phyloP scores from a whole-genome alignment of 2,888 invertebrate genomes.

The Minunthozetes semirufus region DNA sequence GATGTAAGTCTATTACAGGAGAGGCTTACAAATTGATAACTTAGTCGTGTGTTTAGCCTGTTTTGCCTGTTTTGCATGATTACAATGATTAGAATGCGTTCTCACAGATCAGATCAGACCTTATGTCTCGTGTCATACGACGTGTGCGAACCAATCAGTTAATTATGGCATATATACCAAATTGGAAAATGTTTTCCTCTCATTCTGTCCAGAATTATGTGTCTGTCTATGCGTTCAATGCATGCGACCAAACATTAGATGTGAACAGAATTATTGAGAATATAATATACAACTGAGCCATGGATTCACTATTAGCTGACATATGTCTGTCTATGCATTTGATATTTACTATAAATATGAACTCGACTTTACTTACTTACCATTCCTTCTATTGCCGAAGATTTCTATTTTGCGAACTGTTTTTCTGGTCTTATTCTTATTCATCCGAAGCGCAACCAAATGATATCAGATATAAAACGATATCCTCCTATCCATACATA shows the following conservation, averaged over 20 bases:
- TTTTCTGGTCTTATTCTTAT: background rate
- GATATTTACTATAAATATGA: background rate
- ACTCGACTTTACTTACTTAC: background rate
- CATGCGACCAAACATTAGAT: background rate
- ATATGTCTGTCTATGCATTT: background rate
- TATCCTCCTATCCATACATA: too few species aligned
- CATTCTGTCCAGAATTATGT: background rate
- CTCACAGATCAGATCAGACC: too few species aligned
- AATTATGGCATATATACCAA: conserved; percentile 11
- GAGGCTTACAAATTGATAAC: conserved; percentile 5
- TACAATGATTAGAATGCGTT: conserved; percentile 6
- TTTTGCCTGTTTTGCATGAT: background rate
- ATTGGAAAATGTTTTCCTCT: conserved; percentile 3
- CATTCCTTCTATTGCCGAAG: background rate
- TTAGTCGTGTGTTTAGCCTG: background rate
- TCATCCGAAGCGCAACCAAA: conserved; percentile 12
- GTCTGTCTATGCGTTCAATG: background rate
- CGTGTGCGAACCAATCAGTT: conserved; percentile 7
- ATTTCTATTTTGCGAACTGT: background rate
- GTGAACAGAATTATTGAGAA: background rate
- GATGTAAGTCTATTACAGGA: background rate
- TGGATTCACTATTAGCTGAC: background rate
- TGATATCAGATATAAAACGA: conserved; percentile 23
- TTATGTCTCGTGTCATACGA: conserved; percentile 2
- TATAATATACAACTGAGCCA: background rate